These are phyloP conservation scores for Pseudochromis fuscus DNA, from an alignment of 2,797 vertebrate genomes.

Conservation along the genomic window DNA sequence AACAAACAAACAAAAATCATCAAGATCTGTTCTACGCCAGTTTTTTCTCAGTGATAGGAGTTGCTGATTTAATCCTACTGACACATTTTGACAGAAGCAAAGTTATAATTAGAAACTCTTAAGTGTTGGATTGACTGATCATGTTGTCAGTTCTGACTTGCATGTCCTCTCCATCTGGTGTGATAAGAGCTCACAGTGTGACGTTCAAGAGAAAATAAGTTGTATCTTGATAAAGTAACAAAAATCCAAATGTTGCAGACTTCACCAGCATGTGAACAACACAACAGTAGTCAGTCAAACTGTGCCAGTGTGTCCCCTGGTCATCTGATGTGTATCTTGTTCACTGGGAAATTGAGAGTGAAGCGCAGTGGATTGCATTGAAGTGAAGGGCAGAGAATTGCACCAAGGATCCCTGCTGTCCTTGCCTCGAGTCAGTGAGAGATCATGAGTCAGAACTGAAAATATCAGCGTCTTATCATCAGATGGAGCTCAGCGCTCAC, in stretches of 20 bases:
- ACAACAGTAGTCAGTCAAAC: constrained; percentile 3
- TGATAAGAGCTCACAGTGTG: neutral
- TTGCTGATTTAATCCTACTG: neutral
- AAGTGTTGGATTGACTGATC: neutral
- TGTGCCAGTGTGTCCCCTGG: constrained; percentile 30
- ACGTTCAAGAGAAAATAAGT: neutral
- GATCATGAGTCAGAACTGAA: constrained; percentile 63
- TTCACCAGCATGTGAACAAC: constrained; percentile 2
- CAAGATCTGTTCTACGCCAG: too few relatives aligned
- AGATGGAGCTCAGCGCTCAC: constrained; percentile 25
- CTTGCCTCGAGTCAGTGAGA: constrained; percentile 63
- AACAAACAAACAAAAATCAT: too few relatives aligned
- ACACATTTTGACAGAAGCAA: neutral
- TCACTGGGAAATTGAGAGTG: constrained; percentile 41
- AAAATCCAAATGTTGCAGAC: neutral
- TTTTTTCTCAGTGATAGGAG: too few relatives aligned
- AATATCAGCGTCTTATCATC: constrained; percentile 46
- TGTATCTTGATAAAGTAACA: neutral
- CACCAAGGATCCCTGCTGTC: constrained; percentile 49
- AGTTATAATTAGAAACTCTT: neutral
- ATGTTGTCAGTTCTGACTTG: neutral
- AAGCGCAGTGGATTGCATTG: constrained; percentile 37
- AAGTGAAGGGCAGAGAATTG: constrained; percentile 53
- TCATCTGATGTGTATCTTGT: constrained; percentile 44
- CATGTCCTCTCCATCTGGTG: neutral